A percentile compares a stretch with the other conserved stretches of the same genome.
phyloP scores from a whole-genome alignment of 2,888 invertebrate species.

The Caenorhabditis sinica region DNA sequence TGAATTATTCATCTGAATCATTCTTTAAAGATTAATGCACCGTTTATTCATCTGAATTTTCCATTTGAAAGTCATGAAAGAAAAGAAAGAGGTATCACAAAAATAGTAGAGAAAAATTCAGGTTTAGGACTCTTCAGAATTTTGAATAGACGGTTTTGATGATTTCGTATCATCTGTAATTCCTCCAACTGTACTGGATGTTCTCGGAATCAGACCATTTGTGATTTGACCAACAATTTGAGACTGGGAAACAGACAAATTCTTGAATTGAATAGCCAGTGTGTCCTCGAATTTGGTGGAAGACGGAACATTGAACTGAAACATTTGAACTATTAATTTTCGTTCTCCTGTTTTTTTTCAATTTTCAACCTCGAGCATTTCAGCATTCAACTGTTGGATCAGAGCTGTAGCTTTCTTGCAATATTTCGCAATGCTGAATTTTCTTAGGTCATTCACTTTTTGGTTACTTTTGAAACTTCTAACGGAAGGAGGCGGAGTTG shows the following conservation, averaged over 20 bases:
- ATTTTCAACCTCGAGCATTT: constrained; percentile 12
- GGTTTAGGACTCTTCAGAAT: background rate
- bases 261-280: background rate
- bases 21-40: too few relatives aligned
- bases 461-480: background rate
- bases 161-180: background rate
- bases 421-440: background rate
- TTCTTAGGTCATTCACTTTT: background rate
- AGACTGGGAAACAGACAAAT: background rate
- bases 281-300: constrained; percentile 16
- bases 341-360: background rate
- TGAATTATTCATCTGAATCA: too few relatives aligned
- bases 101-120: too few relatives aligned
- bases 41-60: too few relatives aligned
- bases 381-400: constrained; percentile 6
- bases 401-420: background rate
- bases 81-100: too few relatives aligned
- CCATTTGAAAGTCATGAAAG: too few relatives aligned
- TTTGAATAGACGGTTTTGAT: background rate
- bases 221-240: constrained; percentile 8
- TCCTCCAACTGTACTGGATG: background rate
- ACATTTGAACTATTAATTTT: background rate
- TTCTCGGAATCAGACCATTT: background rate
- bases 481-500: background rate
- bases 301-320: constrained; percentile 33